Base-by-base conservation (phyloP, 53 echinoderm and acorn worm genomes). In the Patiria pectinifera region DNA sequence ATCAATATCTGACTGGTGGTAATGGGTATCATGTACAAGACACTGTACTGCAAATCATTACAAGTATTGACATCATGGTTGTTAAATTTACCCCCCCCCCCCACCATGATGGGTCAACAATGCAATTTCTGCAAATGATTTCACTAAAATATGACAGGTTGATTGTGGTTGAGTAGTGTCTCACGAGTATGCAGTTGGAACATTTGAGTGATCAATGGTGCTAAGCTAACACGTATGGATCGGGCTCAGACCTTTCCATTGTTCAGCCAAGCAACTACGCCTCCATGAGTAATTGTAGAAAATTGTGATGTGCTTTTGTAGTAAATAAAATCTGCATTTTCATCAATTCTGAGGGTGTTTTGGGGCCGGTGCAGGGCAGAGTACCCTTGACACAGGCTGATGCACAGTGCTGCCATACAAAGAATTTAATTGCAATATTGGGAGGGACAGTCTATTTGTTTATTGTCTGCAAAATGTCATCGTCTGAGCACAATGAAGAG, bases 211-310 rank as follows among this genome's bases (percentile, higher is more conserved):
- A 87, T 87, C 87, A 87, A 87, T 78, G 61, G 45, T 58, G 76
- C 87, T 87, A 44, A 87, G 87, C 87, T 87, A 87, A 87, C 87
- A 43, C 11, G 77, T 87, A 87, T 87, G 21, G 87, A 87, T 87
- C 61, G 76, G 87, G 77, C 87, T 72, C 60, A 26, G 13, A 60
- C 61, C 12, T 6, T 21, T 45, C 76, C 18, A 77, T 45, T 48
- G 87, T 77, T 35, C 11, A 44, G 4, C 87, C 87, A 71, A 35
- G 48, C 77, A 59, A 61, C 59, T 78, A 79, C 11, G 2, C 45
- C 80, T 48, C 76, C 59, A 86, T 22, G 59, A 49, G 75, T 86
- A 53, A 86, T 86, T 74, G 86, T 75, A 71, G n/a, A 25, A 75
- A 74, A 86, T 86, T 85, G 85, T 69, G 6, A 2, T 13, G 44